These are phyloP conservation scores for Phaethon lepturus DNA, from an alignment of 2,113 vertebrate species.

Conservation along the genomic window DNA sequence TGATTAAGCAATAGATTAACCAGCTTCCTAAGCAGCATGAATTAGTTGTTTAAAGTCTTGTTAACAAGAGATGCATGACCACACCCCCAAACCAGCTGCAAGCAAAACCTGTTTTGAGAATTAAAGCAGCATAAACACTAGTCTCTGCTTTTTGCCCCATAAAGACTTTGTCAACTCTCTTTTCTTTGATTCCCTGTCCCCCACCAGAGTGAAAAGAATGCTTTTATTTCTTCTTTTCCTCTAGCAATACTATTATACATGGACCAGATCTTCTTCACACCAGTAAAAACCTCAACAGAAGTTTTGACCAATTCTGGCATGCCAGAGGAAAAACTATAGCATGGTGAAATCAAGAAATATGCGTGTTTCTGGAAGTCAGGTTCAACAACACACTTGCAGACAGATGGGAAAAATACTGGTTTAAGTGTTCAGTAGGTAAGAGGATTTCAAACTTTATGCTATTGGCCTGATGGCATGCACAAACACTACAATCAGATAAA, in stretches of 20 bases:
- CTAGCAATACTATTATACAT: neutral
- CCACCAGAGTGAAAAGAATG: neutral
- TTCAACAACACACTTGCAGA: neutral
- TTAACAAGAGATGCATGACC: neutral
- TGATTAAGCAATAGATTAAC: neutral
- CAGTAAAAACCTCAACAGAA: neutral
- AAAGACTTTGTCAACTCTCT: neutral
- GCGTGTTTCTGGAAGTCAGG: neutral
- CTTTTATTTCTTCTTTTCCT: neutral
- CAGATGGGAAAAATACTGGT: neutral
- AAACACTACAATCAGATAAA: neutral
- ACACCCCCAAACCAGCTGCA: slow-evolving; percentile 29
- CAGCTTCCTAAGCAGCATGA: neutral
- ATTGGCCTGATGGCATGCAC: neutral
- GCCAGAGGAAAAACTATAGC: neutral
- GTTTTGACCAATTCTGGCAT: neutral
- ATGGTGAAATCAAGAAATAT: neutral
- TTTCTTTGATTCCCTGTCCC: neutral
- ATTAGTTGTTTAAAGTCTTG: neutral
- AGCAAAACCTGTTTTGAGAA: slow-evolving; percentile 53
- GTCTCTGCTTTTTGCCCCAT: neutral
- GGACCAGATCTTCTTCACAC: neutral
- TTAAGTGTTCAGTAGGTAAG: neutral
- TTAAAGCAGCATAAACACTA: neutral
- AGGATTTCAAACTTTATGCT: neutral